Evolutionary conservation across 2,797 vertebrate genomes (phyloP).

Genomic region (Rhinatrema bivittatum): DNA sequence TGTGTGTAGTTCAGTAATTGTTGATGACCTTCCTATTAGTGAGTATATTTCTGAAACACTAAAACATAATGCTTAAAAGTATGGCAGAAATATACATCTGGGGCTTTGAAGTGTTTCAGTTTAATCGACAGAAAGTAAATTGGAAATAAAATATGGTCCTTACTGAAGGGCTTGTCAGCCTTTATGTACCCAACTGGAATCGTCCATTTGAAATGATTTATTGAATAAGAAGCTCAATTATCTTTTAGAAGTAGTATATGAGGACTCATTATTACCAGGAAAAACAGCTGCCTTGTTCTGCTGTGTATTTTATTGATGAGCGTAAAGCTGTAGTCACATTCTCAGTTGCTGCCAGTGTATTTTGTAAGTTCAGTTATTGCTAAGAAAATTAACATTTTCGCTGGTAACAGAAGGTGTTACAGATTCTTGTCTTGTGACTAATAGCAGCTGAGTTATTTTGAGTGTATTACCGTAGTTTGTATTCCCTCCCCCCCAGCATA

Average conservation of each 20-base stretch:
- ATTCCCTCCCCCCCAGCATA: too few relatives aligned
- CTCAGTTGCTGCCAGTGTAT: constrained; percentile 4
- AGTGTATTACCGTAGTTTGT: too few relatives aligned
- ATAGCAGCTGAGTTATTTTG: too few relatives aligned
- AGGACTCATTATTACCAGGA: constrained; percentile 5
- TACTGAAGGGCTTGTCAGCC: not conserved
- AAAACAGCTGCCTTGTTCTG: not conserved
- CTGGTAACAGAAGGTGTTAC: too few relatives aligned
- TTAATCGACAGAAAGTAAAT: not conserved
- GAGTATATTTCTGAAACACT: not conserved
- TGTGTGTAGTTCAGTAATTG: not conserved
- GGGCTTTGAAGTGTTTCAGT: not conserved
- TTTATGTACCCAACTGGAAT: not conserved
- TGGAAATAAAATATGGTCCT: too few relatives aligned
- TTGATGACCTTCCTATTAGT: not conserved
- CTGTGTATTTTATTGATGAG: constrained; percentile 1
- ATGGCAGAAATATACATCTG: not conserved
- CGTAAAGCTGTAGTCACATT: not conserved
- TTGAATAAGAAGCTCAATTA: not conserved
- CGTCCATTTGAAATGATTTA: not conserved
- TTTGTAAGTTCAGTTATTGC: too few relatives aligned
- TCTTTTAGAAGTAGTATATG: not conserved
- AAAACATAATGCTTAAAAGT: not conserved
- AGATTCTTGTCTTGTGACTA: too few relatives aligned
- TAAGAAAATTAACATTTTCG: not conserved